phyloP scores from a whole-genome alignment of 2,797 vertebrate genomes.

The Alfaro cultratus region DNA sequence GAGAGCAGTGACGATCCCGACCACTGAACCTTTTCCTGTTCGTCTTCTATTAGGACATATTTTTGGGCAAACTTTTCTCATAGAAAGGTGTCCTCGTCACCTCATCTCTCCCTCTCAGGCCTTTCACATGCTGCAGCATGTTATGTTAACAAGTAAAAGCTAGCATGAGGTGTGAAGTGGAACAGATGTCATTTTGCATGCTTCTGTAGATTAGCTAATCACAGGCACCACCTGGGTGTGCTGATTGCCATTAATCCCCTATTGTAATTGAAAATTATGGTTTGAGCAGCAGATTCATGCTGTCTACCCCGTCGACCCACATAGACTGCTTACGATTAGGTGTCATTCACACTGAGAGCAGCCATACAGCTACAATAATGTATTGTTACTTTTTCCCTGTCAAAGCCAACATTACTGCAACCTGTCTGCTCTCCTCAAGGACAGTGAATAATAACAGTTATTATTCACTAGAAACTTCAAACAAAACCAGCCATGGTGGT shows the following conservation, averaged over 20 bases:
- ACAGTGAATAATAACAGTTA: background rate
- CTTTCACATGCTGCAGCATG: constrained; percentile 16
- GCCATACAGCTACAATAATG: constrained; percentile 6
- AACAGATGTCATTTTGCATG: constrained; percentile 73
- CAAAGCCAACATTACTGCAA: background rate
- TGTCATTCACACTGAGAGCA: constrained; percentile 43
- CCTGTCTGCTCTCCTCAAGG: background rate
- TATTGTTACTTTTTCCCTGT: background rate
- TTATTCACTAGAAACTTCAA: background rate
- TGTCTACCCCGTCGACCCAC: constrained; percentile 38
- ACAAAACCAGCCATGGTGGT: background rate
- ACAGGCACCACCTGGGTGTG: constrained; percentile 71
- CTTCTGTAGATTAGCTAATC: constrained; percentile 72
- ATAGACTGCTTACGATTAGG: constrained; percentile 44
- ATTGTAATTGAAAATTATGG: constrained; percentile 79
- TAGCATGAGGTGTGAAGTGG: constrained; percentile 39
- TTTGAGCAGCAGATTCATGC: constrained; percentile 38
- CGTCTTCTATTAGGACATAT: constrained; percentile 1
- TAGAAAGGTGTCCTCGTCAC: background rate
- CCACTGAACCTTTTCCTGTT: constrained; percentile 25
- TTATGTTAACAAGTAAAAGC: constrained; percentile 49
- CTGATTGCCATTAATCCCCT: constrained; percentile 74
- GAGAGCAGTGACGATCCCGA: background rate
- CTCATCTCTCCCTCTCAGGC: constrained; percentile 14
- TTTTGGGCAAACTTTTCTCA: constrained; percentile 9